phyloP scores from a whole-genome alignment of 2,113 vertebrate species.

The Oryctolagus cuniculus region mOryCun1.1 NC_091432.1:182807501-182808000 shows the following conservation, averaged over 20 bases:
- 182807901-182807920: not conserved
- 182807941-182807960: not conserved
- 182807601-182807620: not conserved
- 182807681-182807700: not conserved
- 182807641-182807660: not conserved
- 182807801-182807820: not conserved
- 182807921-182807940: not conserved
- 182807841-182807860: constrained; percentile 15
- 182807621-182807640: too few species aligned
- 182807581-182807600: too few species aligned
- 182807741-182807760: not conserved
- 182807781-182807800: not conserved
- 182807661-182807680: not conserved
- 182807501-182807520: too few species aligned
- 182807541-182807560: too few species aligned
- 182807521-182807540: too few species aligned
- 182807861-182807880: not conserved
- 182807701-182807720: not conserved
- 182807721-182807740: not conserved
- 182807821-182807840: not conserved
- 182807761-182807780: not conserved
- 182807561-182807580: too few species aligned
- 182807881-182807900: not conserved
- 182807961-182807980: not conserved
- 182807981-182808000: too few species aligned